These are phyloP conservation scores for Tortricodes alternella DNA, from an alignment of 2,888 invertebrate species.

Conservation along the genomic window DNA sequence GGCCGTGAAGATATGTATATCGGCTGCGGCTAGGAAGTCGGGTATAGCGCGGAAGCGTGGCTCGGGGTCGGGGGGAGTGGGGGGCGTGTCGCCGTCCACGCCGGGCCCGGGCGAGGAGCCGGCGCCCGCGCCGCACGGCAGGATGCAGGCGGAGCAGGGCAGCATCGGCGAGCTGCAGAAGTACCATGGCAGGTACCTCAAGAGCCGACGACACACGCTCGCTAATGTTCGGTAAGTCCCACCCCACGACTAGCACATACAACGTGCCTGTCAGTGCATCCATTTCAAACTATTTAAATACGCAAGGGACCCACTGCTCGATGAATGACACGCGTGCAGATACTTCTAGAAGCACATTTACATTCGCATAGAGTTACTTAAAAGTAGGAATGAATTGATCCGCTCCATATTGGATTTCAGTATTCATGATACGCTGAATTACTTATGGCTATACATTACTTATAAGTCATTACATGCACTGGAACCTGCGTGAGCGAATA, in stretches of 20 bases:
- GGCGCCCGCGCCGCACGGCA: slow-evolving; percentile 74
- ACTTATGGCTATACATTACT: neutral
- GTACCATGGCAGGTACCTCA: slow-evolving; percentile 92
- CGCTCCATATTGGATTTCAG: neutral
- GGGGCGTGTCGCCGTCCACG: slow-evolving; percentile 51
- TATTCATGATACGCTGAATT: neutral
- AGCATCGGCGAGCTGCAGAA: slow-evolving; percentile 95
- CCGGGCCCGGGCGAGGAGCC: slow-evolving; percentile 62
- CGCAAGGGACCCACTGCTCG: too few relatives aligned
- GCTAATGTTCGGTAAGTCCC: slow-evolving; percentile 95
- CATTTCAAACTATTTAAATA: too few relatives aligned
- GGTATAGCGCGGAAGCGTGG: slow-evolving; percentile 80
- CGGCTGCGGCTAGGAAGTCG: slow-evolving; percentile 79
- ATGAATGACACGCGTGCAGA: too few relatives aligned
- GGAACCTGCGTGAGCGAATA: neutral
- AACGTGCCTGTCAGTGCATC: neutral
- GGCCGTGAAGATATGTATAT: slow-evolving; percentile 82
- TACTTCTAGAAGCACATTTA: too few relatives aligned
- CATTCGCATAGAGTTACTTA: too few relatives aligned
- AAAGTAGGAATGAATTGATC: neutral
- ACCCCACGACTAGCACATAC: too few relatives aligned
- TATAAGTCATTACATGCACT: neutral
- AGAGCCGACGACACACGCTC: slow-evolving; percentile 93
- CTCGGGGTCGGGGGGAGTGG: slow-evolving; percentile 62
- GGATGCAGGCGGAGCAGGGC: slow-evolving; percentile 96